Evolutionary conservation across 2,113 vertebrate species (phyloP), one percentile per base, ranked within the genome.

Genomic region (Hydrochoerus hydrochaeris): DNA sequence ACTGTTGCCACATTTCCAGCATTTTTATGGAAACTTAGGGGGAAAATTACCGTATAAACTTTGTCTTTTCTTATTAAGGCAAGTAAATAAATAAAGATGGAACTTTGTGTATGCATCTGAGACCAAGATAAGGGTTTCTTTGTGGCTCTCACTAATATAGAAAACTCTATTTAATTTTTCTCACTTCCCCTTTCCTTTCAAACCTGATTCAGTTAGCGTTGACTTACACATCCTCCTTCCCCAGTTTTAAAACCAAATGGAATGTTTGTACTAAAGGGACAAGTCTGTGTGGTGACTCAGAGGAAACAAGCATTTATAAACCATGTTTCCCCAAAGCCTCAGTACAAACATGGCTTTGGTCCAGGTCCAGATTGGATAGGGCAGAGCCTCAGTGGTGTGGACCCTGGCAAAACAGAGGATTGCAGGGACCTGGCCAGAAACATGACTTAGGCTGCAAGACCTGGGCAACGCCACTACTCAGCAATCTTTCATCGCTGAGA

Each of bases 241-340:
- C 90, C 67, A 96, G 85, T 89, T 88, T 81, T 71, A 96, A 97
- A 97, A 97, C 71, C 0, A 0, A 96, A 87, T 0, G 11, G 83
- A 93, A 97, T 94, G 82, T 96, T 94, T 97, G 88, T 24, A 3
- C 84, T 3, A 4, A 91, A 96, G 93, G 69, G 78, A 60, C 80
- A 94, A 95, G 96, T 89, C 84, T 96, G 89, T 93, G 95, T 60
- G 83, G 90, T 91, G 96, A 91, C 90, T 98, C 38, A 91, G 95
- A 97, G 95, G 96, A 97, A 98, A 92, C 62, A 88, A 91, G 85
- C 46, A 13, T 98, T 97, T 97, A 85, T 97, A 97, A 98, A 94
- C 85, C 78, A 52, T 30, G 2, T 58, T 97, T 98, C 93, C 85
- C 86, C n/a, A 95, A 60, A 97, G 19, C 93, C 97, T 96, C 12